Conservation (phyloP, 2,113 vertebrate species). For the Lutjanus erythropterus region DNA sequence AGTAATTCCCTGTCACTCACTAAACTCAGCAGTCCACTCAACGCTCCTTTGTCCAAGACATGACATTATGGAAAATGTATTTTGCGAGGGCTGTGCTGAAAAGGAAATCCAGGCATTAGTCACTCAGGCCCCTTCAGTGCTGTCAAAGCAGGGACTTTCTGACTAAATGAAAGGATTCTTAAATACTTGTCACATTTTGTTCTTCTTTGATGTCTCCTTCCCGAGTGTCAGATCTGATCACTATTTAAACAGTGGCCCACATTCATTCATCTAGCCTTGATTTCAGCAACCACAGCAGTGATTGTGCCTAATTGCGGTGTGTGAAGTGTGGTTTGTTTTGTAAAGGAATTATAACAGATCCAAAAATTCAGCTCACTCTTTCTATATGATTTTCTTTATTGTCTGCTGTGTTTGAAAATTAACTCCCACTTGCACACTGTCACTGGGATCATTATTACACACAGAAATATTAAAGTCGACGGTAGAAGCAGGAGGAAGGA, state of each 20-base stretch:
- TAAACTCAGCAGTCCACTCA: slow-evolving; percentile 46
- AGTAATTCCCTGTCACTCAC: slow-evolving; percentile 16
- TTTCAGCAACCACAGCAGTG: slow-evolving; percentile 45
- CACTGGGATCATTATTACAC: slow-evolving; percentile 25
- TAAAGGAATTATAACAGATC: slow-evolving; percentile 23
- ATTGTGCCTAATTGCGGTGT: slow-evolving; percentile 52
- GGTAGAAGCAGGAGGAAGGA: slow-evolving; percentile 2
- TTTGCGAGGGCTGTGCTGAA: slow-evolving; percentile 36
- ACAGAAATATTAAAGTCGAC: slow-evolving; percentile 53
- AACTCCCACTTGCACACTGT: slow-evolving; percentile 25
- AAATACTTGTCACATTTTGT: slow-evolving; percentile 34
- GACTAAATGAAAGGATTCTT: slow-evolving; percentile 57
- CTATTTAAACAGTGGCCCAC: slow-evolving; percentile 54
- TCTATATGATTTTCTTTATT: slow-evolving; percentile 26
- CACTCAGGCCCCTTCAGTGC: slow-evolving; percentile 29
- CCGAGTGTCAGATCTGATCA: slow-evolving; percentile 50
- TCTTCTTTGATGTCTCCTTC: slow-evolving; percentile 54
- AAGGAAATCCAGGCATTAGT: slow-evolving; percentile 71
- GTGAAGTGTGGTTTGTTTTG: slow-evolving; percentile 52
- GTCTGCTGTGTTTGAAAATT: slow-evolving; percentile 60
- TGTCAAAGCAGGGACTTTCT: slow-evolving; percentile 62
- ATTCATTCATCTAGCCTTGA: slow-evolving; percentile 60
- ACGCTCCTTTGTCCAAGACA: slow-evolving; percentile 48
- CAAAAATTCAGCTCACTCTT: slow-evolving; percentile 45
- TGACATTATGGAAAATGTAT: slow-evolving; percentile 72